Evolutionary conservation across 2,113 vertebrate genomes (phyloP).

Genomic region (Cyanoderma ruficeps): DNA sequence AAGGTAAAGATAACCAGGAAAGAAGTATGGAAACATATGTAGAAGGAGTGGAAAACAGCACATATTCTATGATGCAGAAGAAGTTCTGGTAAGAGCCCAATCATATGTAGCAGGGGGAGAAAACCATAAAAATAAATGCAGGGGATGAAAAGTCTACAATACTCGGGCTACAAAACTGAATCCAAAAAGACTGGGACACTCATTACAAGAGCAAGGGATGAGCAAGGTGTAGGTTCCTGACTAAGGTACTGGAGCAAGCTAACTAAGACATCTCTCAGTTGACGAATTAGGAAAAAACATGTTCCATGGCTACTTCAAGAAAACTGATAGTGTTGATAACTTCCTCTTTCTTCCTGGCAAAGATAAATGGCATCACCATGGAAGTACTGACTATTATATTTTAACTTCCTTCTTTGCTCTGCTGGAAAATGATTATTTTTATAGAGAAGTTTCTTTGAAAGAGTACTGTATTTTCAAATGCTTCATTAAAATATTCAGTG

Average conservation of each 20-base stretch:
- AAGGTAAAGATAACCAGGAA: not conserved
- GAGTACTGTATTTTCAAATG: not conserved
- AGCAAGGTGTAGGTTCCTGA: not conserved
- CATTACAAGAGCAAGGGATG: not conserved
- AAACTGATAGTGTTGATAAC: not conserved
- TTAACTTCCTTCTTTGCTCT: not conserved
- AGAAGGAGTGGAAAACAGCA: not conserved
- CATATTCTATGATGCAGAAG: not conserved
- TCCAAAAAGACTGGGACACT: not conserved
- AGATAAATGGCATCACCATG: not conserved
- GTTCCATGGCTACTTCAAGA: not conserved
- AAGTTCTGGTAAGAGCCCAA: not conserved
- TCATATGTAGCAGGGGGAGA: not conserved
- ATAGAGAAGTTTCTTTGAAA: not conserved
- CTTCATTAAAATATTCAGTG: not conserved
- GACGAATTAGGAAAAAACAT: not conserved
- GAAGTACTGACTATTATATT: not conserved
- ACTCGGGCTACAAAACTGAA: not conserved
- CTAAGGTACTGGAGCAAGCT: not conserved
- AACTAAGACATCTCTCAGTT: not conserved
- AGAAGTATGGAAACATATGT: not conserved
- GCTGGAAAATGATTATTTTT: not conserved
- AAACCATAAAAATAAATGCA: not conserved
- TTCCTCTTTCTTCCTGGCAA: not conserved
- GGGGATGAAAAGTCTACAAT: not conserved